These are phyloP conservation scores for Rhingia rostrata DNA, from an alignment of 2,888 invertebrate species.

Conservation along the genomic window DNA sequence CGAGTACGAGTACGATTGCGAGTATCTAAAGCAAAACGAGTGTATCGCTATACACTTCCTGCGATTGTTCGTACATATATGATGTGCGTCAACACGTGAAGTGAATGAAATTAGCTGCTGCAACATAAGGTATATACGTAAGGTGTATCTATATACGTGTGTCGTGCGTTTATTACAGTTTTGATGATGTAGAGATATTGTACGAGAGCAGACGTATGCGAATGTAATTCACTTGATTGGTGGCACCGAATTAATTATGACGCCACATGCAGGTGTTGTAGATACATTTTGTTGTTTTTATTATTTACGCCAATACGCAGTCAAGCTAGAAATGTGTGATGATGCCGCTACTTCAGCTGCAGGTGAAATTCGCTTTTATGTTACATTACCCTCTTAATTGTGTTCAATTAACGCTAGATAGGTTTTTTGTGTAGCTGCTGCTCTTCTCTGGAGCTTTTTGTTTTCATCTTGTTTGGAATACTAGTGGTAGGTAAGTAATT, in stretches of 20 bases:
- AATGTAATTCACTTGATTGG: constrained; percentile 34
- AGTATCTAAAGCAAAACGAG: background rate
- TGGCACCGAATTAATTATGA: constrained; percentile 66
- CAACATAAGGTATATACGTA: constrained; percentile 1
- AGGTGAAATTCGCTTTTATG: constrained; percentile 52
- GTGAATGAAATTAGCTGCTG: constrained; percentile 58
- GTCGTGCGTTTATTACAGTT: background rate
- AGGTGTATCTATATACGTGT: constrained; percentile 13
- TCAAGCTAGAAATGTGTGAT: background rate
- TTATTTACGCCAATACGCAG: constrained; percentile 16
- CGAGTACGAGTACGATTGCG: constrained; percentile 2
- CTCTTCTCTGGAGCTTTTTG: background rate
- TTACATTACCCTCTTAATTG: constrained; percentile 36
- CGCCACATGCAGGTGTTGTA: constrained; percentile 60
- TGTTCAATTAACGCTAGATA: constrained; percentile 22
- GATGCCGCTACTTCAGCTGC: background rate
- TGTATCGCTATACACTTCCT: constrained; percentile 40
- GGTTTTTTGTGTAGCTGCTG: background rate
- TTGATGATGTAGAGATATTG: background rate
- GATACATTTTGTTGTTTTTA: background rate
- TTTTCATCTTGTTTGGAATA: background rate
- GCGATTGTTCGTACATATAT: constrained; percentile 24
- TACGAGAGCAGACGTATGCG: constrained; percentile 7
- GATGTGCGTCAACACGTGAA: constrained; percentile 59
- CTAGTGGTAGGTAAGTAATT: too few relatives aligned